Evolutionary conservation across 2,888 invertebrate genomes (phyloP).

Genomic region (Scrobipalpa atriplicella): DNA sequence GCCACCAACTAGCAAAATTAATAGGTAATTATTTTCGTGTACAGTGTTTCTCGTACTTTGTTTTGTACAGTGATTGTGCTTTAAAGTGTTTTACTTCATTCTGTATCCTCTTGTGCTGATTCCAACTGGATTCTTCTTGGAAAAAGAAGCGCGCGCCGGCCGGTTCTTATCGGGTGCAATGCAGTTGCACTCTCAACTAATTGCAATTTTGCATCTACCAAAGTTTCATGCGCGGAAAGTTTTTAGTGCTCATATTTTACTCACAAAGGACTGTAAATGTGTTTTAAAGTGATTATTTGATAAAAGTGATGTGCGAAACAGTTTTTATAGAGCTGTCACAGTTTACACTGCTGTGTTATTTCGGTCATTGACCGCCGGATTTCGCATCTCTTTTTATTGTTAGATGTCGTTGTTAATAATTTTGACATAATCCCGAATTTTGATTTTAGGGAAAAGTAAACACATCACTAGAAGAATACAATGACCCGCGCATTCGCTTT

Average conservation of each 20-base stretch:
- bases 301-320: slow-evolving; percentile 72
- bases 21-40: slow-evolving; percentile 83
- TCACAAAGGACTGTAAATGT: slow-evolving; percentile 64
- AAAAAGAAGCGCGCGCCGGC: slow-evolving; percentile 79
- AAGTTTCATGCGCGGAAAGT: slow-evolving; percentile 80
- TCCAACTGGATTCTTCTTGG: slow-evolving; percentile 78
- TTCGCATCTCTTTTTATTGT: slow-evolving; percentile 74
- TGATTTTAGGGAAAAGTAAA: slow-evolving; percentile 69
- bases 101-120: slow-evolving; percentile 57
- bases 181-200: slow-evolving; percentile 83
- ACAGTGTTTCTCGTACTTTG: slow-evolving; percentile 67
- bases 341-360: slow-evolving; percentile 77
- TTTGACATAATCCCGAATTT: slow-evolving; percentile 68
- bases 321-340: slow-evolving; percentile 70
- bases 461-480: slow-evolving; percentile 75
- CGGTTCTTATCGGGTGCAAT: slow-evolving; percentile 82
- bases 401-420: slow-evolving; percentile 60
- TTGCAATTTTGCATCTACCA: slow-evolving; percentile 80
- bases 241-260: slow-evolving; percentile 66
- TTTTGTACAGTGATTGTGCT: slow-evolving; percentile 69
- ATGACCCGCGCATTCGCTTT: slow-evolving; percentile 77
- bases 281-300: slow-evolving; percentile 69
- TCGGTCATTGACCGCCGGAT: slow-evolving; percentile 83
- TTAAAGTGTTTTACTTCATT: slow-evolving; percentile 64
- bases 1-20: slow-evolving; percentile 84